Evolutionary conservation across 2,113 vertebrate genomes (phyloP).

Genomic region (Pelmatolapia mariae): DNA sequence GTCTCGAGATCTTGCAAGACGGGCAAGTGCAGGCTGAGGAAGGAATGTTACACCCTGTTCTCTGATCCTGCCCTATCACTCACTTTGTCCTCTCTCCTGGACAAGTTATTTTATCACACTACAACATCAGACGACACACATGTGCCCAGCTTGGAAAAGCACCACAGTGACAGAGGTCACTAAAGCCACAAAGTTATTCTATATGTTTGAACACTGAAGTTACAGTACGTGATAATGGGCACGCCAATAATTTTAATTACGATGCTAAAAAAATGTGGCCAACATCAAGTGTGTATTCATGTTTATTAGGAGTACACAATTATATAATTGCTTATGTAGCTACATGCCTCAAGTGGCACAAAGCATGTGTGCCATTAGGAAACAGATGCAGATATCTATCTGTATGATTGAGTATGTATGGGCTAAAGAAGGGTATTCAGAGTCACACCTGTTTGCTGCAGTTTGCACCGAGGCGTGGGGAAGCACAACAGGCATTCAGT

Average conservation of each 20-base stretch:
- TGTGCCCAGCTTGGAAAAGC: background rate
- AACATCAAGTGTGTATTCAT: background rate
- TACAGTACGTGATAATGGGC: background rate
- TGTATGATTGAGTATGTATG: constrained; percentile 20
- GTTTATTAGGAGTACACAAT: background rate
- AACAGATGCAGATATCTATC: background rate
- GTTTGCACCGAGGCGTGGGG: constrained; percentile 69
- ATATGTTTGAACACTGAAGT: background rate
- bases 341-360: background rate
- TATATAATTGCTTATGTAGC: background rate
- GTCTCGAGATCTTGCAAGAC: background rate
- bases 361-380: background rate
- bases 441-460: constrained; percentile 74
- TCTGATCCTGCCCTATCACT: constrained; percentile 14
- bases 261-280: background rate
- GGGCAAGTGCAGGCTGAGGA: background rate
- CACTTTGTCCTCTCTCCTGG: constrained; percentile 39
- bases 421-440: constrained; percentile 30
- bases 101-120: constrained; percentile 55
- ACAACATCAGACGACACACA: constrained; percentile 55
- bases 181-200: background rate
- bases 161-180: background rate
- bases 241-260: background rate
- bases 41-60: constrained; percentile 49
- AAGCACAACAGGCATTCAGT: constrained; percentile 65